A percentile compares a stretch with the other conserved stretches of the same genome.
These are phyloP conservation scores for Cylloceria caligata DNA, from an alignment of 2,888 invertebrate species.

Conservation along the genomic window DNA sequence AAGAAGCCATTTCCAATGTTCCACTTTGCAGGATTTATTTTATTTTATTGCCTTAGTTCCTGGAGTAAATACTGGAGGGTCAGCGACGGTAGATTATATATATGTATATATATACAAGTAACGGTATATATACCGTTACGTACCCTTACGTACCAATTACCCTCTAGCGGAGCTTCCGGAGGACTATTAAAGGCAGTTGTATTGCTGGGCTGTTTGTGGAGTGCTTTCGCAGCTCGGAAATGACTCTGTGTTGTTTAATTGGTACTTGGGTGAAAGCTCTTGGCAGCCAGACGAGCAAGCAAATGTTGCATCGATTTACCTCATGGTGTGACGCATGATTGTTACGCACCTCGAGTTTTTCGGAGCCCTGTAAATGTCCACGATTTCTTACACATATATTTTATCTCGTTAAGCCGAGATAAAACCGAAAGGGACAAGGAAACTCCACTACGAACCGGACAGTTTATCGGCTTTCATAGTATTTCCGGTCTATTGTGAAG, in stretches of 20 bases:
- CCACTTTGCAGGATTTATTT: background rate
- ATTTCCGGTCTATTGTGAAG: conserved; percentile 14
- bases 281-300: conserved; percentile 2
- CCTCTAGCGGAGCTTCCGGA: background rate
- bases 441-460: background rate
- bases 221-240: conserved; percentile 19
- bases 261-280: conserved; percentile 40
- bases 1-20: too few relatives aligned
- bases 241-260: conserved; percentile 36
- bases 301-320: conserved; percentile 19
- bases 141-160: background rate
- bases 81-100: background rate
- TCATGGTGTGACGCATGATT: conserved; percentile 12
- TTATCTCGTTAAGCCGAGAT: background rate
- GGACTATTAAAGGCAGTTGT: conserved; percentile 16
- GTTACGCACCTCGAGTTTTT: background rate
- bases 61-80: background rate
- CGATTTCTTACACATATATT: background rate
- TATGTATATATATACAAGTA: too few relatives aligned
- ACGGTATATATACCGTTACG: too few relatives aligned
- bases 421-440: background rate
- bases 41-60: background rate
- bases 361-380: background rate
- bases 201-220: conserved; percentile 9
- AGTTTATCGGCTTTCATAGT: background rate